Percentiles rank a stretch among this genome's conserved stretches.
Evolutionary conservation across 1,140 invertebrate species (phyloP).

Genomic region (Argopecten irradians): DNA sequence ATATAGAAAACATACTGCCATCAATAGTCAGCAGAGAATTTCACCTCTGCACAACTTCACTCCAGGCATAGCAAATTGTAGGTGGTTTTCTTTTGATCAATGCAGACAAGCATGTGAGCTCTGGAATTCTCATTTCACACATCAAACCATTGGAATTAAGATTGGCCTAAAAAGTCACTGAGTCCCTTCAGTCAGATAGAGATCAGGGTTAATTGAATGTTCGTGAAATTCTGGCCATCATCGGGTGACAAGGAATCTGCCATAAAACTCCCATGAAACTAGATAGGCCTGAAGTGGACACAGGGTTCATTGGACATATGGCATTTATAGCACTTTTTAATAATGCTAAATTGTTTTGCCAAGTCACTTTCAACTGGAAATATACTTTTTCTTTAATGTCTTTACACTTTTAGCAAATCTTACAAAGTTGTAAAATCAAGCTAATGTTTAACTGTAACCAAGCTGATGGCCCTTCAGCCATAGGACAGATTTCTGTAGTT

Average conservation of each 20-base stretch:
- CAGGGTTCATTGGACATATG: conserved; percentile 6
- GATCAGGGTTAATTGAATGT: conserved; percentile 11
- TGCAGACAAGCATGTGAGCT: background rate
- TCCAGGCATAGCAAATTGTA: background rate
- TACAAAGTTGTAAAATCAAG: background rate
- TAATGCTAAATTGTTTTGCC: conserved; percentile 1
- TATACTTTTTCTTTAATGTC: background rate
- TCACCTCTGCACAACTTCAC: background rate
- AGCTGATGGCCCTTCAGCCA: too few species aligned
- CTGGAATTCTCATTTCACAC: conserved; percentile 21
- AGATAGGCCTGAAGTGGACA: conserved; percentile 13
- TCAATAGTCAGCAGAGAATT: background rate
- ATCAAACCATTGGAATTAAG: conserved; percentile 12
- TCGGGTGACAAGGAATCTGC: background rate
- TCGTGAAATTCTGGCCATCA: background rate
- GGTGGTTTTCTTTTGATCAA: background rate
- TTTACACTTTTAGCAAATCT: conserved; percentile 2
- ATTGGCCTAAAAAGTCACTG: conserved; percentile 15
- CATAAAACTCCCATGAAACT: conserved; percentile 1
- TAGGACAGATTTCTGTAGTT: too few species aligned
- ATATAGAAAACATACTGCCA: background rate
- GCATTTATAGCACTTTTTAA: conserved; percentile 12
- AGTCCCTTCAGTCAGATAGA: background rate
- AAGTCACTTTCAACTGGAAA: background rate
- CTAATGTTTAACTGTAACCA: background rate